phyloP scores from a whole-genome alignment of 2,797 vertebrate species.

The Myripristis jacobus region DNA sequence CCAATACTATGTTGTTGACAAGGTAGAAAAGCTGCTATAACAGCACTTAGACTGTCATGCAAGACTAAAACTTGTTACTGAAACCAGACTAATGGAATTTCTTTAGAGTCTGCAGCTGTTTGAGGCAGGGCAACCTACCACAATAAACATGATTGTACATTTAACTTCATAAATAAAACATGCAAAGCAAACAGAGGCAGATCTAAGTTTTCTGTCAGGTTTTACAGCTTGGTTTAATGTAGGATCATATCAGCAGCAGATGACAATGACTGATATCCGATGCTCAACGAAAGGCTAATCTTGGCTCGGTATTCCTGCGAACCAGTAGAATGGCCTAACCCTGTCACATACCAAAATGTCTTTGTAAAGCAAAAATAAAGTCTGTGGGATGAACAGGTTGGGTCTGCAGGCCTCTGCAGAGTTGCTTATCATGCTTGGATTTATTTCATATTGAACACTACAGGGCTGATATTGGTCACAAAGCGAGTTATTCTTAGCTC shows the following conservation, averaged over 20 bases:
- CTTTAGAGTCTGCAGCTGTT: constrained; percentile 9
- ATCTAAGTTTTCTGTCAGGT: constrained; percentile 26
- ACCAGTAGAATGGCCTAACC: constrained; percentile 20
- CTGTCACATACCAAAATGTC: neutral
- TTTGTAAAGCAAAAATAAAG: constrained; percentile 32
- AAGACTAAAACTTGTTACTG: constrained; percentile 5
- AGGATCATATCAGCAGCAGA: too few relatives aligned
- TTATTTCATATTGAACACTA: constrained; percentile 11
- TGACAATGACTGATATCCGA: too few relatives aligned
- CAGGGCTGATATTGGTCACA: constrained; percentile 9
- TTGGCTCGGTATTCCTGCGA: constrained; percentile 4
- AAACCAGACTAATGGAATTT: constrained; percentile 41
- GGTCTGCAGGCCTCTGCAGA: constrained; percentile 6
- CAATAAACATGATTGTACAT: too few relatives aligned
- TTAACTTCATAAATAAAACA: too few relatives aligned
- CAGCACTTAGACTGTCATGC: neutral
- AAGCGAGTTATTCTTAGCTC: constrained; percentile 33
- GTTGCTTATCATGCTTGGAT: too few relatives aligned
- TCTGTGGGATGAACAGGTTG: neutral
- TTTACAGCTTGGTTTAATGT: constrained; percentile 13
- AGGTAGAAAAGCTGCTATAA: constrained; percentile 8
- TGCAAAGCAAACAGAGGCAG: too few relatives aligned
- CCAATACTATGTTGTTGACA: neutral
- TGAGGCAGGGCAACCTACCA: neutral
- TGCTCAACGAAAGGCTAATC: too few relatives aligned